Evolutionary conservation across 2,888 invertebrate species (phyloP), one percentile per base, ranked within the genome.

Genomic region (Halictus ligatus): DNA sequence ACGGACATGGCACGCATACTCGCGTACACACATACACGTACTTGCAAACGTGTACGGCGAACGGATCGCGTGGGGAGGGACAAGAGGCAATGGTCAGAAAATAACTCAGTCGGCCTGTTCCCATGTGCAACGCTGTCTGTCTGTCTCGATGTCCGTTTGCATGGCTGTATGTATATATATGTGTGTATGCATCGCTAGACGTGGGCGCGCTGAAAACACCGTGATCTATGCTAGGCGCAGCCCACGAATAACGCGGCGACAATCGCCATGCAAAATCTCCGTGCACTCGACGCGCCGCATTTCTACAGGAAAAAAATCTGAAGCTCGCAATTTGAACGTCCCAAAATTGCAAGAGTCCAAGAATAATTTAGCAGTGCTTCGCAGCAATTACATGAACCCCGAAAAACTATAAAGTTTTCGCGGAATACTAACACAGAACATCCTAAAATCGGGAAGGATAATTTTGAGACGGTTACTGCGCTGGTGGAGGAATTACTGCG

Each of bases 81-180:
- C 84, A 87, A 87, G 89, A 89, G 89, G 89, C 90, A 91, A 92
- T 90, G 92, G 89, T 90, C 91, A 90, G 92, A 91, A 92, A 92
- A 92, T 92, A 92, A 92, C 90, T 90, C 90, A 92, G 89, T 88
- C 87, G 80, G 60, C 81, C 88, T 69, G 85, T 89, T 88, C 86
- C 88, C 89, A 81, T 89, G 88, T 86, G 84, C 75, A 78, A 64
- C 64, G 15, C 60, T 74, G 21, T 18, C 40, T 60, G 58, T 58
- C 29, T 50, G 67, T 15, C 29, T 58, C 58, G 58, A 58, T 58
- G n/a, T 58, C n/a, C 21, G 58, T 58, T 58, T 12, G 58, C 58
- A 58, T n/a, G n/a, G 12, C 58, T n/a, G 58, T 12, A n/a, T 12
- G 58, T n/a, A 54, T 75, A 58, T 71, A 48, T 75, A 58, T 71